Base-by-base conservation (phyloP, 2,888 invertebrate genomes). In the Alentia gelatinosa region DNA sequence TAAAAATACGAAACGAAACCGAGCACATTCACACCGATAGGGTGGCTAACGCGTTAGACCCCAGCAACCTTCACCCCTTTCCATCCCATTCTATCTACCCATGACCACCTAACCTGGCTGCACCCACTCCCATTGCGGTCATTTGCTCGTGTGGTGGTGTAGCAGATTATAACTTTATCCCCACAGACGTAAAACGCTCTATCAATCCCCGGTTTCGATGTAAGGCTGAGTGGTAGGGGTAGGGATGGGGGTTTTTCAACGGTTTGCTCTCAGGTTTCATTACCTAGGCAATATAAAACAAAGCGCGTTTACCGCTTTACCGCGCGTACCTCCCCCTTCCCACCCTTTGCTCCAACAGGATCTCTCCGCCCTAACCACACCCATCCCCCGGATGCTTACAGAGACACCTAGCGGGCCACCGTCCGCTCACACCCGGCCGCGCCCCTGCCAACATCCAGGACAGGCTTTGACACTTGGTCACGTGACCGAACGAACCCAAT, bases 401-500 rank as follows among this genome's bases (percentile, higher is more conserved):
- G 56, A 56, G 56, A 56, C 56, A 56, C 56, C 56, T 56, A 56
- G 23, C 19, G 56, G 56, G 23, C 23, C n/a, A 3, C 23, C 23
- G 56, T n/a, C n/a, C 5, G 1, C 56, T 56, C 56, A 56, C 56
- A 56, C 75, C 30, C 35, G 15, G 26, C 75, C 19, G 39, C 23
- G 9, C 23, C 9, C 47, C 86, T 86, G 86, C 33, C 86, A 15
- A 23, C 50, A 50, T 42, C 9, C 86, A n/a, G 26, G 86, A 86
- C 86, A 86, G 42, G 47, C 33, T 47, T 86, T 86, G 86, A 86
- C 86, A 86, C 86, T 86, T 86, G 42, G 47, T 42, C 86, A 86
- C 86, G 50, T 50, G 50, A 86, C 86, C 86, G 33, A 47, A n/a
- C 50, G 86, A 86, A 86, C 86, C 47, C 86, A 86, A 86, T 86